phyloP scores from a whole-genome alignment of 2,888 invertebrate species.

The Diadromus collaris region DNA sequence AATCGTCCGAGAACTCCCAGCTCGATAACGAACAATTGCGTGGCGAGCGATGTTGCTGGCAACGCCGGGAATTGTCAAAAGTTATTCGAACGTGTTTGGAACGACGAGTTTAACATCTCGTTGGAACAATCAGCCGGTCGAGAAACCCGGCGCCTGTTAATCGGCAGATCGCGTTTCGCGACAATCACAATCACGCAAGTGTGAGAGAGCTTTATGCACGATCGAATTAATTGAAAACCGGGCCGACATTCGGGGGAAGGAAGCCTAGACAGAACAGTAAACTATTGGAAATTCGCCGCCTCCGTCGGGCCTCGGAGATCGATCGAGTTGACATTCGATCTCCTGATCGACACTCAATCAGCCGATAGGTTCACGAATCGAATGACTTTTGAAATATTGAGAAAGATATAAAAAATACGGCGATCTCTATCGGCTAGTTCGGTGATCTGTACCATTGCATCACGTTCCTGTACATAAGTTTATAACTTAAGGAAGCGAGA shows the following conservation, averaged over 20 bases:
- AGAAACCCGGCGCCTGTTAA: conserved; percentile 4
- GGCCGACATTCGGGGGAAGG: not conserved
- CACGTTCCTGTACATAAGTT: conserved; percentile 63
- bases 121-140: conserved; percentile 24
- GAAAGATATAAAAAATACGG: conserved; percentile 13
- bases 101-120: conserved; percentile 30
- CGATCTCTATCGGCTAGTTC: conserved; percentile 37
- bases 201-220: not conserved
- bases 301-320: conserved; percentile 13
- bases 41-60: conserved; percentile 40
- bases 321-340: conserved; percentile 29
- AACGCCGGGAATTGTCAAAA: conserved; percentile 52
- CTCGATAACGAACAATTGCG: conserved; percentile 50
- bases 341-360: conserved; percentile 40
- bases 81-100: conserved; percentile 51
- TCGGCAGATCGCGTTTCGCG: conserved; percentile 1
- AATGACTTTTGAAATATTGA: conserved; percentile 17
- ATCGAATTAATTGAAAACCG: conserved; percentile 11
- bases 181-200: not conserved
- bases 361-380: conserved; percentile 23
- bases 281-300: not conserved
- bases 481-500: conserved; percentile 55
- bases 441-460: conserved; percentile 48
- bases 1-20: conserved; percentile 51
- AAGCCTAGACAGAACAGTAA: not conserved